phyloP scores from a whole-genome alignment of 2,113 vertebrate genomes.

The Edolisoma coerulescens region DNA sequence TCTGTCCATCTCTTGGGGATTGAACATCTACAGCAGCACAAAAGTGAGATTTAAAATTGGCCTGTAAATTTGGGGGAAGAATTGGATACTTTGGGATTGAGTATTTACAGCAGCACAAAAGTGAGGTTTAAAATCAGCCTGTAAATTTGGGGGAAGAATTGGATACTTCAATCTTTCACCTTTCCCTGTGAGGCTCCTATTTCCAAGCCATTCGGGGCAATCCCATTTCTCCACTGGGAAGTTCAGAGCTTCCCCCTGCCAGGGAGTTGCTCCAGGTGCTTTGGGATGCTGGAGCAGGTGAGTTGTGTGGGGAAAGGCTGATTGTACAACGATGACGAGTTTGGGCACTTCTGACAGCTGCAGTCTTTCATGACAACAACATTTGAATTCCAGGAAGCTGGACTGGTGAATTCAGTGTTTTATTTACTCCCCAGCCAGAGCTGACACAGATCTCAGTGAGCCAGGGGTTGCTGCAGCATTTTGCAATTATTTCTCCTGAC shows the following conservation, averaged over 20 bases:
- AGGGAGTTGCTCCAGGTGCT: background rate
- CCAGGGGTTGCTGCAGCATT: background rate
- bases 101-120: background rate
- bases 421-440: background rate
- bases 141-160: background rate
- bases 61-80: background rate
- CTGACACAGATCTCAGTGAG: background rate
- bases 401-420: background rate
- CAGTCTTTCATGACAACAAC: background rate
- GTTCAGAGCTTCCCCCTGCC: background rate
- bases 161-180: background rate
- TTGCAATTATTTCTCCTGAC: constrained; percentile 10
- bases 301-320: background rate
- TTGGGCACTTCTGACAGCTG: background rate
- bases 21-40: background rate
- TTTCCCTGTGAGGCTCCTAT: background rate
- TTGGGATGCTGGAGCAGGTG: background rate
- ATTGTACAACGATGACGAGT: background rate
- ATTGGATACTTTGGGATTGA: background rate
- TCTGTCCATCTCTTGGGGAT: too few species aligned
- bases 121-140: rapidly evolving
- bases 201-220: background rate
- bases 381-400: background rate
- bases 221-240: rapidly evolving
- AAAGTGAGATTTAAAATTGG: background rate